Conservation (phyloP, 2,888 invertebrate genomes). For the Agonum fuliginosum region DNA sequence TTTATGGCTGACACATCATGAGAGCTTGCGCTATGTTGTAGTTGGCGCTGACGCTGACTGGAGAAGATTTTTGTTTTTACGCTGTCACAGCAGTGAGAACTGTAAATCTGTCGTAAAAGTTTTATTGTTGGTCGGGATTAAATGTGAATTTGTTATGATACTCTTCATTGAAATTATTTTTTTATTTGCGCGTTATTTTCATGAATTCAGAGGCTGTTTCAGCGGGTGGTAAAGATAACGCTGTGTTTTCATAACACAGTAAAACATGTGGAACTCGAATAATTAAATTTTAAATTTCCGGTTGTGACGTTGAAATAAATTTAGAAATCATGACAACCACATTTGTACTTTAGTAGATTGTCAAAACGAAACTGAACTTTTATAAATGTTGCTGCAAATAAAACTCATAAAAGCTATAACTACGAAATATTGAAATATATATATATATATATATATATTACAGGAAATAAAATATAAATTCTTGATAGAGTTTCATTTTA, state of each 20-base stretch:
- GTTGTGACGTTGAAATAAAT: too few species aligned
- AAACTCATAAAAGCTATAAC: too few species aligned
- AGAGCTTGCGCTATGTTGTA: neutral
- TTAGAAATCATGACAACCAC: too few species aligned
- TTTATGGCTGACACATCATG: neutral
- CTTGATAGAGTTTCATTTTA: too few species aligned
- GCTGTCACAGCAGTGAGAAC: constrained; percentile 25
- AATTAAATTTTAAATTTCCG: too few species aligned
- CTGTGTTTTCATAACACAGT: neutral
- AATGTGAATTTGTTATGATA: constrained; percentile 36
- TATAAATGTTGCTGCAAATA: too few species aligned
- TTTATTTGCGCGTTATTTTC: neutral
- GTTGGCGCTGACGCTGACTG: constrained; percentile 8
- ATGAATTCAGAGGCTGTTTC: too few species aligned
- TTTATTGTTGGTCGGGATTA: constrained; percentile 26
- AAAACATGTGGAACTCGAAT: constrained; percentile 12
- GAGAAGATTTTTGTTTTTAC: constrained; percentile 9
- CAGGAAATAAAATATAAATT: too few species aligned
- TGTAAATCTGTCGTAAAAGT: constrained; percentile 29
- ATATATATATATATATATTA: too few species aligned
- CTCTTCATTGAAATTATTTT: constrained; percentile 19
- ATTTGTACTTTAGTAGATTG: too few species aligned
- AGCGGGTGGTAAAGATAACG: neutral
- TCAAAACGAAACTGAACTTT: too few species aligned
- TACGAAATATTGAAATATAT: too few species aligned